A percentile compares a stretch with the other conserved stretches of the same genome.
These are phyloP conservation scores for Tribolium castaneum DNA, from an alignment of 1,140 invertebrate genomes.

Conservation along the genomic window DNA sequence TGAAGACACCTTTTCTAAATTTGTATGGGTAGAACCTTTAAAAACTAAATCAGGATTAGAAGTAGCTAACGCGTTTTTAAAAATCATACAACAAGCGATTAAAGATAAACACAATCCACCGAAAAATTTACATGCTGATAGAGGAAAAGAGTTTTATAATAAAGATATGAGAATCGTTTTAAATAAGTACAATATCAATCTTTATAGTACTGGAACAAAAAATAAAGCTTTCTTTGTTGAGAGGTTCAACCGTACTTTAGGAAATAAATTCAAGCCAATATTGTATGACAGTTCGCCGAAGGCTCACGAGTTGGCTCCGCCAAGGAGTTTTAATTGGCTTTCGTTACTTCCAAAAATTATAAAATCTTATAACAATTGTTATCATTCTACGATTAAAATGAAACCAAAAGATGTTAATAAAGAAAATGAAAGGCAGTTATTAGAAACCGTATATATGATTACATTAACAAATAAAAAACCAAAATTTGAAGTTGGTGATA, in stretches of 20 bases:
- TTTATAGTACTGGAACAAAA: conserved; percentile 45
- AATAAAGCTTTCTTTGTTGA: conserved; percentile 52
- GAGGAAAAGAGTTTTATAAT: conserved; percentile 57
- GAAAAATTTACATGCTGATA: conserved; percentile 57
- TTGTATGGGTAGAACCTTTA: conserved; percentile 50
- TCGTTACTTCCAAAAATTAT: conserved; percentile 9
- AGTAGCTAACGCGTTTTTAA: conserved; percentile 46
- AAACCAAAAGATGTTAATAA: conserved; percentile 14
- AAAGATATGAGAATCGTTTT: conserved; percentile 41
- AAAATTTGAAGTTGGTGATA: conserved; percentile 41
- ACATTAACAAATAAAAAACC: conserved; percentile 25
- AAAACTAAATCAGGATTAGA: conserved; percentile 53
- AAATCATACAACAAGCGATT: conserved; percentile 42
- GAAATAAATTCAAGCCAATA: conserved; percentile 61
- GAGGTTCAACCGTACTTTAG: conserved; percentile 56
- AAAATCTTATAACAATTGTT: conserved; percentile 16
- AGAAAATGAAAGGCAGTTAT: conserved; percentile 33
- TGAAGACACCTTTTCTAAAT: conserved; percentile 58
- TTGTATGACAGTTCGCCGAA: conserved; percentile 56
- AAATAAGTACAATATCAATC: conserved; percentile 47
- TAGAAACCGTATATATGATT: conserved; percentile 21
- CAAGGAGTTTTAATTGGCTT: conserved; percentile 55
- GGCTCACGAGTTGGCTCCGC: too few species aligned
- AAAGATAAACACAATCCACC: conserved; percentile 25
- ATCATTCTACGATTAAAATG: conserved; percentile 28